Percentiles rank a stretch among this genome's conserved stretches.
Conservation (phyloP, 1,140 invertebrate genomes). For the Apocrypta bakeri region DNA sequence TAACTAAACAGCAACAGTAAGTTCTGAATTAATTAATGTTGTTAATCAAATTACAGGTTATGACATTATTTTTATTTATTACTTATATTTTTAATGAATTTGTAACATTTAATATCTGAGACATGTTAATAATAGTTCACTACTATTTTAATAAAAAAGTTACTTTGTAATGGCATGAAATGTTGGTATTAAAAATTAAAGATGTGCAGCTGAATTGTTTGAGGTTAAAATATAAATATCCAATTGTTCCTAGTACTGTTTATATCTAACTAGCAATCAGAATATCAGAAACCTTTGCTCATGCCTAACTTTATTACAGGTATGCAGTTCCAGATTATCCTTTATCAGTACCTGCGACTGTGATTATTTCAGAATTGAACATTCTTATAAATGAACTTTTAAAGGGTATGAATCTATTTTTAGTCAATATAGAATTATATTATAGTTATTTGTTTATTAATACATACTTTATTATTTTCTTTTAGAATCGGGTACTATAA, state of each 20-base stretch:
- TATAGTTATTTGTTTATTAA: slow-evolving; percentile 34
- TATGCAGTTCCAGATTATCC: slow-evolving; percentile 91
- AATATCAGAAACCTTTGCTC: background rate
- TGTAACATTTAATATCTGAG: background rate
- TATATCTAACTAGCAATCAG: too few relatives aligned
- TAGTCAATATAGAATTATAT: slow-evolving; percentile 37
- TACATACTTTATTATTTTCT: slow-evolving; percentile 46
- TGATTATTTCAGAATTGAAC: slow-evolving; percentile 83
- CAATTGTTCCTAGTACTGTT: too few relatives aligned
- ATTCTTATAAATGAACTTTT: slow-evolving; percentile 87
- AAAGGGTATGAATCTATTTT: slow-evolving; percentile 74
- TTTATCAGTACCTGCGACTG: slow-evolving; percentile 84
- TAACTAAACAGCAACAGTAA: slow-evolving; percentile 88
- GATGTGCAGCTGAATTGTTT: too few relatives aligned
- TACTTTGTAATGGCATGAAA: too few relatives aligned
- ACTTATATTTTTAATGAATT: slow-evolving; percentile 23
- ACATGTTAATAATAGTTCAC: background rate
- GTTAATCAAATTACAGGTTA: slow-evolving; percentile 44
- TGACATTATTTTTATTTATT: slow-evolving; percentile 17
- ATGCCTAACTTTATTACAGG: slow-evolving; percentile 75
- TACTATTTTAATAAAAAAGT: too few relatives aligned
- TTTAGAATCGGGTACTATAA: slow-evolving; percentile 65
- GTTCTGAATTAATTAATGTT: slow-evolving; percentile 62
- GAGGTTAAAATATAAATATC: too few relatives aligned
- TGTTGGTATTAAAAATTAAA: slow-evolving; percentile 5